Base-by-base conservation (phyloP, 2,888 invertebrate genomes). In the Andrena bucephala region DNA sequence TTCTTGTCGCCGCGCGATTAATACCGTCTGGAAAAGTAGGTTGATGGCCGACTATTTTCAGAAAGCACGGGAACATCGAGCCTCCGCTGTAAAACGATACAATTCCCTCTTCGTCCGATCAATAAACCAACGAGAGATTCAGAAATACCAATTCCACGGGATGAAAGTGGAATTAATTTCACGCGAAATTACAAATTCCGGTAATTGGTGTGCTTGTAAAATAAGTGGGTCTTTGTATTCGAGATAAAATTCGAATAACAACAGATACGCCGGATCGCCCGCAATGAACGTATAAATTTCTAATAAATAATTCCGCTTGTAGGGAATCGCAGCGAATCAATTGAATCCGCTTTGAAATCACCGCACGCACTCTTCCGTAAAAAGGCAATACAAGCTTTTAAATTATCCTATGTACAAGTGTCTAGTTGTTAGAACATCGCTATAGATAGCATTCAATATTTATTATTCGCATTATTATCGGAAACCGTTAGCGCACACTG, bases 391-490 rank as follows among this genome's bases (percentile, higher is more conserved):
- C 10, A 24, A 10, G 24, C 60, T 42, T 36, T 20, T 20, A 20
- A 62, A 33, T 76, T 68, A 76, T 69, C 36, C 10, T 48, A 8
- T 10, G 29, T 29, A 57, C 29, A 20, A 24, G 13, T 67, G 27
- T 3, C 54, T 33, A 24, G 8, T 67, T 78, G 77, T 29, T 63
- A 29, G 62, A 67, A 24, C 54, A 16, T 5, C 62, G 60, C 60
- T 13, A 50, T 42, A 62, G 62, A 72, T 81, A 72, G 50, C 62
- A 72, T 62, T 72, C 66, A 54, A 72, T 81, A 72, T 81, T 81
- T 78, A 54, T 78, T 48, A 33, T 67, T 5, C 24, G 24, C 31
- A 33, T 72, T 72, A 78, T 67, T 72, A 78, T 67, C 67, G 78
- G 72, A 50, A 78, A 78, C 65, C 66, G 62, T 77, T 77, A 67